Evolutionary conservation across 2,888 invertebrate genomes (phyloP).

Genomic region (Tipula unca): DNA sequence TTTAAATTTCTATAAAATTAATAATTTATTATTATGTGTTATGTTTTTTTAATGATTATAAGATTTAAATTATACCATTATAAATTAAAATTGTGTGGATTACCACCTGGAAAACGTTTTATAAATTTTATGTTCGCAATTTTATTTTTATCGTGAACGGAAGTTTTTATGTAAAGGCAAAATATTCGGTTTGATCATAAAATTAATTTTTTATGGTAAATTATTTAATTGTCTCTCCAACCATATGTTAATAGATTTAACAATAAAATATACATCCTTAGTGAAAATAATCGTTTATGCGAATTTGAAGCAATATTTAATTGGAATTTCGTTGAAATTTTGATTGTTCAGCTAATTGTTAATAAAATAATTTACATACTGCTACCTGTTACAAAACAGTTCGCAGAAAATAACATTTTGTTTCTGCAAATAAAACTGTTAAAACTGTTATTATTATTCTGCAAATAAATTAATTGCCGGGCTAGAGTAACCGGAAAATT

Average conservation of each 20-base stretch:
- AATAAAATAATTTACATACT: no score
- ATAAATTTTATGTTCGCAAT: background rate
- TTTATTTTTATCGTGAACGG: background rate
- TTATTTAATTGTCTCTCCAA: background rate
- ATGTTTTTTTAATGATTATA: background rate
- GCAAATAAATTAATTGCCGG: no score
- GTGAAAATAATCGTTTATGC: background rate
- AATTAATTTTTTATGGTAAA: background rate
- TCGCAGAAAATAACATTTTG: no score
- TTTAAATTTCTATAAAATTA: background rate
- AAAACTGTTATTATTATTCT: no score
- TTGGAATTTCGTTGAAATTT: no score
- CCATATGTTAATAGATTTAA: background rate
- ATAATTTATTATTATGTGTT: background rate
- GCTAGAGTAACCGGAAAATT: no score
- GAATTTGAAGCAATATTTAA: no score
- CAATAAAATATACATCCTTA: background rate
- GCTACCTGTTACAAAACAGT: no score
- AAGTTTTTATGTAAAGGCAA: background rate
- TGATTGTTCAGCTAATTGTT: no score
- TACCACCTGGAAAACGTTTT: background rate
- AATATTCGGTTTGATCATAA: background rate
- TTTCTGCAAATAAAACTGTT: no score
- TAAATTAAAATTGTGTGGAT: background rate
- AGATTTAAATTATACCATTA: background rate